Base-by-base conservation (phyloP, 37 sponge, comb jelly and placozoan species). In the Lycopodina hypogea region DNA sequence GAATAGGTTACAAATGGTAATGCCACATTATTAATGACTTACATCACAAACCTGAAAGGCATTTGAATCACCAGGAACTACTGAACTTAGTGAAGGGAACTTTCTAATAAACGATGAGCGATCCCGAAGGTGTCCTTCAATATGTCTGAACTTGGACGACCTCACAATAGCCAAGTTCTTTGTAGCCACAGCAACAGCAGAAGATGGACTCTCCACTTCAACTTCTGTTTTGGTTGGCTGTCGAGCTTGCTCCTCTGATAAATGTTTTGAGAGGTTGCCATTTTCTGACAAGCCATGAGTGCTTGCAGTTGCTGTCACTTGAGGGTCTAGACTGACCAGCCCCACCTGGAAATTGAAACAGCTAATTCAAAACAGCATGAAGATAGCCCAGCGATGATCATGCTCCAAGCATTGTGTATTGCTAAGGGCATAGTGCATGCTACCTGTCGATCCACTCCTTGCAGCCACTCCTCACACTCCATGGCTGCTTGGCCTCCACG, bases 1-100 rank as follows among this genome's bases (percentile, higher is more conserved):
- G 9, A 62, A 52, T 28, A 59, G 34, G 56, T 40, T 7, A 61
- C 7, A 23, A 42, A 70, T 23, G 6, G 60, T 26, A 59, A 59
- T 7, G 28, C 6, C 60, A 41, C 4, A 41, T 14, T 23, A 22
- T 2, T 2, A 7, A 70, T 17, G 19, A 24, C 70, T 42, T 4
- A 35, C 48, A 24, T 30, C 51, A 32, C 78, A 40, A 4, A 84
- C 86, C 30, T 68, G 59, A 68, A 93, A 83, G 50, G 82, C 91
- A 57, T 94, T 84, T 71, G 82, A 84, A 76, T 92, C 88, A 62
- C 93, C 93, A 0, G 93, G 90, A 40, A 96, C 64, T 0, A 88
- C 79, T 17, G 45, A 52, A 69, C 77, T 69, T 15, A 95, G 75
- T 2, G 62, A 32, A 6, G 90, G 93, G 7, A 96, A 18, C 63